Evolutionary conservation across 1,140 invertebrate genomes (phyloP), one percentile per base, ranked within the genome.

Genomic region (Camponotus pennsylvanicus): DNA sequence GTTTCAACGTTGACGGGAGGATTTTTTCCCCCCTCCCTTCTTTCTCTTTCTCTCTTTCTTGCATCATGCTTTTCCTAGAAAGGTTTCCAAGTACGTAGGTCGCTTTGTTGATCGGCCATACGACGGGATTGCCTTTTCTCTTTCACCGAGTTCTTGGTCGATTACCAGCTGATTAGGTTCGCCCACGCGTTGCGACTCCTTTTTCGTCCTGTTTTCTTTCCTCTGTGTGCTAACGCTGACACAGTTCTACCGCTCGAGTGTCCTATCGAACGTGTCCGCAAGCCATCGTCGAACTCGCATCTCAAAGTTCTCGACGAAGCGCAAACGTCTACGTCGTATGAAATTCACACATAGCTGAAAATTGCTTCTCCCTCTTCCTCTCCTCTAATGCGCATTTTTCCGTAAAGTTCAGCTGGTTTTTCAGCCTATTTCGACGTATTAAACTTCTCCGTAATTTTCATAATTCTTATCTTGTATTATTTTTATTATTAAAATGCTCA

Each of bases 141-240:
- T 87, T 85, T 77, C 63, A 42, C 63, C 66, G 75, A 73, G 71
- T 77, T 77, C 63, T 49, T 34, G 78, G 79, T 61, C 85, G 85
- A 63, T 73, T 69, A 82, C 64, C 34, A 59, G 55, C 57, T 63
- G 84, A 88, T 88, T 76, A 61, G 86, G 45, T 79, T 64, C 76
- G 61, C 86, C 86, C 69, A 88, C 79, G 42, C 86, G 49, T 18
- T 18, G 1, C 55, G 55, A 49, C 37, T 63, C 52, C 55, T 57
- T 59, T 55, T 42, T 86, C 52, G 52, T 37, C 49, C 37, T 82
- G 45, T 52, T 32, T 75, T 32, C 45, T 85, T 61, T 69, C 52
- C 13, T 69, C 45, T 27, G 15, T 37, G 40, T 67, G 21, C n/a
- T 64, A 67, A 40, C 21, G 76, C 59, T 85, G 83, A 67, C 84